Evolutionary conservation across 2,888 invertebrate species (phyloP).

Genomic region (Trissolcus japonicus): DNA sequence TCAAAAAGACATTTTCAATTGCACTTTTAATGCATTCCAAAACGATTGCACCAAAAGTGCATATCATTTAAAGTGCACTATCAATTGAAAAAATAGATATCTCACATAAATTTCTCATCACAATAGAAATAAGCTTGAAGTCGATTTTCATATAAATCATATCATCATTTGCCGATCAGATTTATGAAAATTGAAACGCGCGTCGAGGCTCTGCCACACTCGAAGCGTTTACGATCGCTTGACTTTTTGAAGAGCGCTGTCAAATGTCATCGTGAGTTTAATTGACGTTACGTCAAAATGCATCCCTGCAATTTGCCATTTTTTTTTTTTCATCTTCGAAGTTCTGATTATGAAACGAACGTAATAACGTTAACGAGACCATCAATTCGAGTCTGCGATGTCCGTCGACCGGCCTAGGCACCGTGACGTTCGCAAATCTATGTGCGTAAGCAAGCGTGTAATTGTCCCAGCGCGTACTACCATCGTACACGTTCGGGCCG

Average conservation of each 20-base stretch:
- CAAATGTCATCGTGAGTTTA: conserved; percentile 14
- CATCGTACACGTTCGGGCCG: no score
- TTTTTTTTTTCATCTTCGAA: conserved; percentile 13
- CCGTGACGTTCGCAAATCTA: conserved; percentile 48
- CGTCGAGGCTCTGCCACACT: no score
- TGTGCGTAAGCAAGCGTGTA: conserved; percentile 57
- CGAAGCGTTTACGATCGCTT: not conserved
- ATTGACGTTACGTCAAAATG: conserved; percentile 9
- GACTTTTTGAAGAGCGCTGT: not conserved
- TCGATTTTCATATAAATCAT: no score
- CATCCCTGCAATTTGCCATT: conserved; percentile 15
- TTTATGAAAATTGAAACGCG: no score
- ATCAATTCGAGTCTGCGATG: conserved; percentile 31
- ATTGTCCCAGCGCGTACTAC: conserved; percentile 41
- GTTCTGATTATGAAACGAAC: conserved; percentile 39
- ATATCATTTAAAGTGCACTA: no score
- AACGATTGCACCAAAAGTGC: no score
- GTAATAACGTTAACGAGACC: conserved; percentile 43
- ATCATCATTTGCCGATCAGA: no score
- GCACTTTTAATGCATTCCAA: no score
- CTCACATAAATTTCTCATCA: no score
- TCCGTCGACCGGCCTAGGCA: conserved; percentile 27
- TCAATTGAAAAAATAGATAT: no score
- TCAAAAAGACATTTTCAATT: no score
- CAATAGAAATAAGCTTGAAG: no score